Conservation (phyloP, 2,797 vertebrate genomes). For the Epinephelus malabaricus region DNA sequence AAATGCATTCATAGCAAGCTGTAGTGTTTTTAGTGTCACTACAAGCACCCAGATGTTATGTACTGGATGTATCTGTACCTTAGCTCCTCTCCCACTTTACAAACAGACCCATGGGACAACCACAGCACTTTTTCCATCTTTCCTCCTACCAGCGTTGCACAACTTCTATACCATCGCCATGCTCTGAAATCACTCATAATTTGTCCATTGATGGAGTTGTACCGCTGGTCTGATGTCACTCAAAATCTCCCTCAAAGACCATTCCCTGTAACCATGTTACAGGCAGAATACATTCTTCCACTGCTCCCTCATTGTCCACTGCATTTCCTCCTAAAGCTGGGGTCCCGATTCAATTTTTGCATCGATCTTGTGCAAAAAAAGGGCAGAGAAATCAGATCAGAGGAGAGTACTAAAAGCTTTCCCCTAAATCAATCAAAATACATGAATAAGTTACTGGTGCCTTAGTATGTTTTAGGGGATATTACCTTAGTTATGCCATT, state of each 20-base stretch:
- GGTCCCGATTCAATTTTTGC: conserved; percentile 82
- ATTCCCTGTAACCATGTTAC: conserved; percentile 84
- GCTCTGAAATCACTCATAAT: conserved; percentile 67
- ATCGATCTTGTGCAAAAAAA: conserved; percentile 82
- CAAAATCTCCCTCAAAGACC: conserved; percentile 79
- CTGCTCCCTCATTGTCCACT: conserved; percentile 77
- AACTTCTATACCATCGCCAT: conserved; percentile 32
- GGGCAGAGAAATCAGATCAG: conserved; percentile 82
- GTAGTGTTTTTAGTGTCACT: not conserved
- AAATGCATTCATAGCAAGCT: not conserved
- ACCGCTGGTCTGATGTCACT: conserved; percentile 70
- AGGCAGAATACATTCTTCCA: conserved; percentile 76
- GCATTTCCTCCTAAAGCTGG: conserved; percentile 63
- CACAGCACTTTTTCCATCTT: conserved; percentile 42
- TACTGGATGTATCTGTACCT: not conserved
- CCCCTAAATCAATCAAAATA: conserved; percentile 83
- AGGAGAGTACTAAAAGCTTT: conserved; percentile 85
- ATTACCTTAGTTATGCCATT: conserved; percentile 75
- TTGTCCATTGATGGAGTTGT: conserved; percentile 70
- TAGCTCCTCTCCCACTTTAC: conserved; percentile 37
- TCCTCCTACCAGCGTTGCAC: not conserved
- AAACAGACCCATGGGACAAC: conserved; percentile 42
- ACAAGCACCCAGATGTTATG: not conserved
- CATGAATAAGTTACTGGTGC: conserved; percentile 77
- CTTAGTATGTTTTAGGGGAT: conserved; percentile 75